These are phyloP conservation scores for Tinamus major DNA, from an alignment of 2,797 vertebrate genomes.

Conservation along the genomic window DNA sequence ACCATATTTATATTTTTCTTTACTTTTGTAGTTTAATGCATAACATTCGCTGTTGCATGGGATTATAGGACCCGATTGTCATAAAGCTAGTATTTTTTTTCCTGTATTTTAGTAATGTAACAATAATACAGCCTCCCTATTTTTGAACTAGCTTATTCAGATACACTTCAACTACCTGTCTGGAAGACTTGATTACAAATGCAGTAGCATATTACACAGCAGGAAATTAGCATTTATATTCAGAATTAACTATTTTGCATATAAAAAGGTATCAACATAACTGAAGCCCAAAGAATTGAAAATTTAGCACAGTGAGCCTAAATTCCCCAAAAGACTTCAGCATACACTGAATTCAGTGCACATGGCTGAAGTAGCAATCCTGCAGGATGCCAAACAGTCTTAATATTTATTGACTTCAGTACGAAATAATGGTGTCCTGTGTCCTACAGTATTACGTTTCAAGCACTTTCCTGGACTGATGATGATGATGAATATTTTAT, in stretches of 20 bases:
- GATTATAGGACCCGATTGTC: neutral
- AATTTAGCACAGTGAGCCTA: neutral
- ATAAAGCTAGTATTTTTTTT: neutral
- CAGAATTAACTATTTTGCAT: neutral
- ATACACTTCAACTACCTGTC: neutral
- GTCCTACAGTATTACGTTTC: neutral
- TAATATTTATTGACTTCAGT: neutral
- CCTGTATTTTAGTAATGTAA: neutral
- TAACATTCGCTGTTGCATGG: neutral
- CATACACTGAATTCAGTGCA: neutral
- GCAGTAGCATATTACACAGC: neutral
- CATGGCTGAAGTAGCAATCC: neutral
- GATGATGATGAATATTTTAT: neutral
- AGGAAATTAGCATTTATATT: neutral
- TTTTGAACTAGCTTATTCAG: neutral
- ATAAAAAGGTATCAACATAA: neutral
- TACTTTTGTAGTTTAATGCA: neutral
- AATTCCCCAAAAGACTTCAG: neutral
- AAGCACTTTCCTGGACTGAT: neutral
- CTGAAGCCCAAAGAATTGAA: neutral
- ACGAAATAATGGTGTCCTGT: neutral
- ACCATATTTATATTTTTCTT: neutral
- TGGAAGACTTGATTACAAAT: neutral
- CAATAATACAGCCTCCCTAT: neutral
- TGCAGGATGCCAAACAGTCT: neutral